Conservation (phyloP, 2,113 vertebrate genomes). For the Meleagris gallopavo region DNA sequence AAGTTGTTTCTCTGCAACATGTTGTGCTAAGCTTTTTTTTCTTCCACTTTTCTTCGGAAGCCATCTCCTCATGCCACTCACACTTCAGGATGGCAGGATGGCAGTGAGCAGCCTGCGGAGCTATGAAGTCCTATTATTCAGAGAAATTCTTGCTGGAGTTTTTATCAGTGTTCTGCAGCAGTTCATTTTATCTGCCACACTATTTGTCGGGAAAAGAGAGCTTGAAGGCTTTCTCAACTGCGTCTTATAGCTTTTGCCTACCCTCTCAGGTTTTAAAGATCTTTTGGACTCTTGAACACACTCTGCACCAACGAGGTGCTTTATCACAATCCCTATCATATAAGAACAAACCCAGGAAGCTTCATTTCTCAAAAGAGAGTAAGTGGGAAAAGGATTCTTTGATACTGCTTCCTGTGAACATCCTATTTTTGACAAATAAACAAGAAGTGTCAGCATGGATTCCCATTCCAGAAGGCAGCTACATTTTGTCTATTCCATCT, state of each 20-base stretch:
- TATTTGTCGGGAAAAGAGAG: background rate
- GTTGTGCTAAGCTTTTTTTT: slow-evolving; percentile 4
- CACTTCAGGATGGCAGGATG: slow-evolving; percentile 12
- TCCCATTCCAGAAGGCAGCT: background rate
- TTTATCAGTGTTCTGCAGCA: slow-evolving; percentile 32
- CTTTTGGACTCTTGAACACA: background rate
- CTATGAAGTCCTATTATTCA: slow-evolving; percentile 5
- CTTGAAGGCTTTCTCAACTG: slow-evolving; percentile 2
- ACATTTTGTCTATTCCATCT: background rate
- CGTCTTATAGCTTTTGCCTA: background rate
- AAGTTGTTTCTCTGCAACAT: slow-evolving; percentile 18
- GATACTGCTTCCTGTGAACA: background rate
- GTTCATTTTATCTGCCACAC: background rate
- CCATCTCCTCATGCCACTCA: slow-evolving; percentile 6
- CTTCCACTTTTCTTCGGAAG: slow-evolving; percentile 35
- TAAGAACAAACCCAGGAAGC: background rate
- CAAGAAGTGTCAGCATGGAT: background rate
- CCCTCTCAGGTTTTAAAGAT: background rate
- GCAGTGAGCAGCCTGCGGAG: slow-evolving; percentile 10
- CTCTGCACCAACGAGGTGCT: background rate
- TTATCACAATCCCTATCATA: background rate
- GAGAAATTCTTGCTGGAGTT: background rate
- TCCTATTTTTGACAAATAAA: background rate
- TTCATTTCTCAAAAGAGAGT: background rate
- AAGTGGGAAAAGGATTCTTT: background rate